Evolutionary conservation across 2,888 invertebrate species (phyloP), one percentile per base, ranked within the genome.

Genomic region (Diachrysia chrysitis): DNA sequence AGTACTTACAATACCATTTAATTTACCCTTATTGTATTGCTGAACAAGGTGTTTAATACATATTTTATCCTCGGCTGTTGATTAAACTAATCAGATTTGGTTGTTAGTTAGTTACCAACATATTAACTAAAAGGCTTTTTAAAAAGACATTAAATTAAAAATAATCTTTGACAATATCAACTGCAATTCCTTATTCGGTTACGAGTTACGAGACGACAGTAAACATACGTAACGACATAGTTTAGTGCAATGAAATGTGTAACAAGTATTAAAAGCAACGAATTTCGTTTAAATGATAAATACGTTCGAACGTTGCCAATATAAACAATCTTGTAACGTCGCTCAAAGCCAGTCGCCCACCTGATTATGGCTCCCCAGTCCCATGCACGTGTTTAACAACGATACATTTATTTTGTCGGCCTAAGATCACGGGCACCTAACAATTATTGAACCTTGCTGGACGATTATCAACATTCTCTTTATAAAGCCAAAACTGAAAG

Each of bases 361-460:
- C 93, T 94, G 94, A 93, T 89, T 87, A 85, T 87, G 86, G 88
- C 90, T 89, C 89, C 87, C 85, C 82, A 84, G 82, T 82, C 87
- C 73, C 21, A 74, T 93, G 93, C 94, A 94, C 94, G 94, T 94
- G 94, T 93, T 92, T 84, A 85, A 90, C 86, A 87, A 83, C 86
- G 92, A 90, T 92, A 87, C 85, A 83, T 89, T 90, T 92, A 90
- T 92, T 90, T 90, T 89, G 86, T 76, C 87, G 84, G 85, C 85
- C 81, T 86, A 84, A 84, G 84, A 90, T 92, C 88, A 87, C 84
- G 84, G 88, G 85, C 85, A 85, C 83, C 87, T 81, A 74, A 63
- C 65, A 63, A 87, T 87, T 85, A 73, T 83, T 71, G 21, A 58
- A 61, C 46, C 55, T 67, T 86, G 87, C 83, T 87, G 87, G 79